phyloP scores from a whole-genome alignment of 2,113 vertebrate genomes.

The Varanus salvator region DNA sequence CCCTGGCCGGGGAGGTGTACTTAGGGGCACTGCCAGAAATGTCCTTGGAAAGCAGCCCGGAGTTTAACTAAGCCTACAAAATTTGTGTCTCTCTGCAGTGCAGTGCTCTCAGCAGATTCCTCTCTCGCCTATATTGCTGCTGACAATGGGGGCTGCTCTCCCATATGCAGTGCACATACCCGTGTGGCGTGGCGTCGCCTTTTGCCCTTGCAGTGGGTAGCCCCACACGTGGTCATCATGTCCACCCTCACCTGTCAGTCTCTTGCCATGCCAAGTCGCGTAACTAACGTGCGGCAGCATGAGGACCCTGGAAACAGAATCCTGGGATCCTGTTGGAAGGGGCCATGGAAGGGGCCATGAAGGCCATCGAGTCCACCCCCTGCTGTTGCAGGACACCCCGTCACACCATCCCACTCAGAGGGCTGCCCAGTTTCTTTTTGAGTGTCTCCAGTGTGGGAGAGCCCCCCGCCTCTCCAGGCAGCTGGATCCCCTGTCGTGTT shows the following conservation, averaged over 20 bases:
- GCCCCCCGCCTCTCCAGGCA: too few species aligned
- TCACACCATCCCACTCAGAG: too few species aligned
- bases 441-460: too few species aligned
- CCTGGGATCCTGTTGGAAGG: too few species aligned
- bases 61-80: neutral
- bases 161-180: neutral
- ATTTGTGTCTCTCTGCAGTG: neutral
- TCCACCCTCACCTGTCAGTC: neutral
- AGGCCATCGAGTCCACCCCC: too few species aligned
- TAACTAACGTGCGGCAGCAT: conserved; percentile 28
- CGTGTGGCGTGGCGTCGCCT: neutral
- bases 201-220: neutral
- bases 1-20: neutral
- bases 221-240: neutral
- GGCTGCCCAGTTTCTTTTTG: too few species aligned
- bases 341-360: too few species aligned
- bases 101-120: neutral
- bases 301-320: conserved; percentile 27
- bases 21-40: neutral
- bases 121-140: neutral
- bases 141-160: too few species aligned
- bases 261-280: neutral
- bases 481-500: too few species aligned
- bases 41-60: neutral
- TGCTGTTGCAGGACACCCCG: too few species aligned